Evolutionary conservation across 2,113 vertebrate species (phyloP), one percentile per base, ranked within the genome.

Genomic region (Panthera uncia): DNA sequence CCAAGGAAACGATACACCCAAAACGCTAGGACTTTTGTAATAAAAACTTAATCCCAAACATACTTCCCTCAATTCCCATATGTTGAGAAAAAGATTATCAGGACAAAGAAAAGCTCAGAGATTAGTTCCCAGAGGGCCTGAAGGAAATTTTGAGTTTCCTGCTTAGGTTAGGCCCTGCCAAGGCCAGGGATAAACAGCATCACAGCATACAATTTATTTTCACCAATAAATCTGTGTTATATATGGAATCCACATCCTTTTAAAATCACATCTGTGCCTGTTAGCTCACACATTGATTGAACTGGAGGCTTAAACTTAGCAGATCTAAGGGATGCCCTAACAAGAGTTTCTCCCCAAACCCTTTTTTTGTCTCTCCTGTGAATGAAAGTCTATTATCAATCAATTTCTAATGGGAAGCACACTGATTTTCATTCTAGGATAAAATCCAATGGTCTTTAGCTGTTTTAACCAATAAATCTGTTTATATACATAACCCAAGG

Each of bases 61-160:
- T 18, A 19, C 25, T 61, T 82, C 57, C 38, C 84, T 83, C 90
- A 94, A 65, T 90, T 74, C 61, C 38, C 33, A 36, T 48, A 79
- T 63, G 12, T 93, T 76, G 86, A 86, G 86, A 76, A 90, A 95
- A 94, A 86, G 66, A 95, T 41, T 6, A 80, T 90, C 11, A 83
- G 11, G 52, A 85, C 71, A 94, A 95, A 90, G 31, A 76, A 55
- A 96, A 90, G 11, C 68, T 93, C 65, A 3, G 7, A 69, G 88
- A 63, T 52, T 65, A 65, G 55, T 57, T 94, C 41, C 71, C 50
- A 52, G 31, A 89, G 11, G 25, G 25, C 21, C 5, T 45, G 14
- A 81, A 27, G 23, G 57, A 38, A 74, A 80, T 10, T 11, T 80
- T 69, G 12, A 18, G 29, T 36, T 85, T 86, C 92, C 50, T 57